These are phyloP conservation scores for Sesia apiformis DNA, from an alignment of 2,888 invertebrate species.

Conservation along the genomic window DNA sequence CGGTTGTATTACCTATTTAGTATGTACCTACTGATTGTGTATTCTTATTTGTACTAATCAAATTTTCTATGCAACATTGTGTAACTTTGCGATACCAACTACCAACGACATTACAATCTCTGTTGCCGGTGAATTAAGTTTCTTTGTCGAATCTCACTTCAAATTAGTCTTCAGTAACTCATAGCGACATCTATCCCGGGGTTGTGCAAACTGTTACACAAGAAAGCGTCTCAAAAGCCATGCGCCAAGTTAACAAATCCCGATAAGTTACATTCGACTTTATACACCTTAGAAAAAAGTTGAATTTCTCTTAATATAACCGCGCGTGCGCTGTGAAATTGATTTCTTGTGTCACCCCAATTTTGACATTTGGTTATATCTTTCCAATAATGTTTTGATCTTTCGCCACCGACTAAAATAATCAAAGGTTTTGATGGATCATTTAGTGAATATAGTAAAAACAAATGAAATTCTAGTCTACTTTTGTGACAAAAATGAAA, in stretches of 20 bases:
- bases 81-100: no score
- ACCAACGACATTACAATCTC: no score
- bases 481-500: slow-evolving; percentile 33
- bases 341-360: slow-evolving; percentile 41
- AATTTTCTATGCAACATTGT: no score
- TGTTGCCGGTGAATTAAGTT: no score
- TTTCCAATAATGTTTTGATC: not conserved
- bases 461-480: not conserved
- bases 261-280: slow-evolving; percentile 11
- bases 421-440: slow-evolving; percentile 3
- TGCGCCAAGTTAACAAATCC: slow-evolving; percentile 29
- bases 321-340: slow-evolving; percentile 57
- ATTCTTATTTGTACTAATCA: no score
- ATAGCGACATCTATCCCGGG: slow-evolving; percentile 29
- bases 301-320: slow-evolving; percentile 8
- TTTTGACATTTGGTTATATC: not conserved
- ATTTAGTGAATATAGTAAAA: no score
- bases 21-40: no score
- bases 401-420: not conserved
- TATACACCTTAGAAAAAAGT: not conserved
- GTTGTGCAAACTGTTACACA: slow-evolving; percentile 1
- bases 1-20: no score
- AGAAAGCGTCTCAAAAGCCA: slow-evolving; percentile 20
- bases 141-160: no score
- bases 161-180: slow-evolving; percentile 2